Base-by-base conservation (phyloP, 2,888 invertebrate genomes). In the Phanerotoma sp. region DNA sequence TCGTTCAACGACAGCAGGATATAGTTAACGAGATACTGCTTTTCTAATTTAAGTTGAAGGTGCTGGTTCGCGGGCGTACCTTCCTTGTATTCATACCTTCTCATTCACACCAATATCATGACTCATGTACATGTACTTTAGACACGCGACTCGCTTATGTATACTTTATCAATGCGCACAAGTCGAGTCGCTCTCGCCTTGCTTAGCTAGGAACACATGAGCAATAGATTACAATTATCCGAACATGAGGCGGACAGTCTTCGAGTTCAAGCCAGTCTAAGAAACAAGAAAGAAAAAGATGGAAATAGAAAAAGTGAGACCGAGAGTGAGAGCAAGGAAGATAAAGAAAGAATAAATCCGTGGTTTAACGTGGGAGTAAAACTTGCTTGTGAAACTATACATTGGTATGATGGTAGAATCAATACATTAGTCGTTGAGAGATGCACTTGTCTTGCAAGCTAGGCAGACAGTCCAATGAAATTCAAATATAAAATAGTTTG, bases 201-300 rank as follows among this genome's bases (percentile, higher is more conserved):
- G 7, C 35, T 40, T 41, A 5, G 21, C 9, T 37, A 51, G 50
- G 22, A 42, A 42, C 41, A 42, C 54, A 44, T 45, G 65, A 66
- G 72, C 71, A 70, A 72, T 74, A 73, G 73, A 74, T 74, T 73
- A 73, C 73, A 74, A 74, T 74, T 74, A 74, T 73, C 71, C 69
- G 66, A 65, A 68, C 72, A 71, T 67, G 71, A 68, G 68, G 64
- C 54, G 58, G 61, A 64, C 62, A 60, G 62, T 57, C 52, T 51
- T 25, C 51, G 28, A 15, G 21, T 25, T 47, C 10, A 11, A 30
- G n/a, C n/a, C n/a, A n/a, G 16, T 16, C 11, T 15, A 48, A 13
- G 20, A 5, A 30, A 16, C 3, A 44, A 28, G 35, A 25, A 7
- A 40, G 32, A 46, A 22, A 32, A 40, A 37, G 33, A 47, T 28